Percentiles rank a stretch among this genome's conserved stretches.
Conservation (phyloP, 2,113 vertebrate species). For the Sphyrna mokarran region DNA sequence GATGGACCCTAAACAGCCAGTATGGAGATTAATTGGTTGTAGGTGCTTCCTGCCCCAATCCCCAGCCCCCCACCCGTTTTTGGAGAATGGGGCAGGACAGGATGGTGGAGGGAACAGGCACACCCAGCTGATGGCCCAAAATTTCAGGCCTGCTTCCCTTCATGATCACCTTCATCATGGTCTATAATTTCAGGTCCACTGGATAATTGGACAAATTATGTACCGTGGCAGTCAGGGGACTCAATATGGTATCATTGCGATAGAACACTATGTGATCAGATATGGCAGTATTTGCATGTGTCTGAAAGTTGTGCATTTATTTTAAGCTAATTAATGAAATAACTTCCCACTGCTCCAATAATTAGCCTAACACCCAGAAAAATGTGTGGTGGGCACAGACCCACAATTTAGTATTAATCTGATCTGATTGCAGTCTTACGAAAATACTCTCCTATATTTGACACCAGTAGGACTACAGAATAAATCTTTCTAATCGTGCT, state of each 20-base stretch:
- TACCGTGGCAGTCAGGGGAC: neutral
- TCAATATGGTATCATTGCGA: neutral
- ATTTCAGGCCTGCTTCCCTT: no score
- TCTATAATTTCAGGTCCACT: neutral
- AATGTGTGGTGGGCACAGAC: neutral
- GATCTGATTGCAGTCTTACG: neutral
- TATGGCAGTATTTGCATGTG: neutral
- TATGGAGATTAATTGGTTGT: no score
- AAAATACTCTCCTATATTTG: neutral
- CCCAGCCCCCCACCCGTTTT: no score
- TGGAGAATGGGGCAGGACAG: no score
- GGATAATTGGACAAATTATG: neutral
- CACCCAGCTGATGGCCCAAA: no score
- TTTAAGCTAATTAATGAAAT: neutral
- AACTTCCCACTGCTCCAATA: neutral
- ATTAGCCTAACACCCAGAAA: neutral
- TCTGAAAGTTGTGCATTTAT: neutral
- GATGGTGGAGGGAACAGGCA: no score
- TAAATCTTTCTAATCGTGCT: neutral
- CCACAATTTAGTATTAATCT: neutral
- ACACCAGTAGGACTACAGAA: neutral
- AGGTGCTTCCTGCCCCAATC: no score
- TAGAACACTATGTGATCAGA: neutral
- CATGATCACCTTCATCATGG: neutral
- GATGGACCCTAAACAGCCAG: no score